A percentile compares a stretch with the other conserved stretches of the same genome.
Conservation (phyloP, 1,140 invertebrate species). For the Lepidurus couesii region DNA sequence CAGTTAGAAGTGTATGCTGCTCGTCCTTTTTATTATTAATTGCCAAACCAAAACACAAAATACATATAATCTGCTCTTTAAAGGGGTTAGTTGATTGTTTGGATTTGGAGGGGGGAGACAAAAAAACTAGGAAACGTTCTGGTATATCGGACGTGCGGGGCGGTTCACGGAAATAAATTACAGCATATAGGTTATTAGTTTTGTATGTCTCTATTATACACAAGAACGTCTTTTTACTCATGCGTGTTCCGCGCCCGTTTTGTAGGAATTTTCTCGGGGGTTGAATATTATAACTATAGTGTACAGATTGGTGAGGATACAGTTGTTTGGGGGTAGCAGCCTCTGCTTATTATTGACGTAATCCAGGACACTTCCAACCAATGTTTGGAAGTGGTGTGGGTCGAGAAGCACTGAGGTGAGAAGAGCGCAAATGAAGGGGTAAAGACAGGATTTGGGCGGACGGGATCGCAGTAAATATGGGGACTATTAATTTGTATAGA, state of each 20-base stretch:
- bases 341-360: background rate
- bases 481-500: background rate
- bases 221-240: slow-evolving; percentile 7
- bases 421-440: background rate
- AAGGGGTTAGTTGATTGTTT: no score
- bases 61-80: no score
- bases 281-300: background rate
- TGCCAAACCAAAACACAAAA: no score
- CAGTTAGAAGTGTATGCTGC: no score
- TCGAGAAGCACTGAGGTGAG: background rate
- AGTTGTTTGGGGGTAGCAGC: background rate
- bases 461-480: background rate
- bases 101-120: no score
- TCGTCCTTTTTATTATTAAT: no score
- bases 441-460: slow-evolving; percentile 21
- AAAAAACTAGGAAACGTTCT: background rate
- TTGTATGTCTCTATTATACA: slow-evolving; percentile 14
- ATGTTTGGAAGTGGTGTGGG: background rate
- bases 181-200: background rate
- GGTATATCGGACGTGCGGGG: background rate
- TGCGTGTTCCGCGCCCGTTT: slow-evolving; percentile 12
- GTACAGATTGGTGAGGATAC: background rate
- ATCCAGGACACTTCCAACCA: background rate
- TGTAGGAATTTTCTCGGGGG: background rate
- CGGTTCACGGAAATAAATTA: background rate